Base-by-base conservation (phyloP, 2,888 invertebrate genomes). In the Rhagonycha fulva region DNA sequence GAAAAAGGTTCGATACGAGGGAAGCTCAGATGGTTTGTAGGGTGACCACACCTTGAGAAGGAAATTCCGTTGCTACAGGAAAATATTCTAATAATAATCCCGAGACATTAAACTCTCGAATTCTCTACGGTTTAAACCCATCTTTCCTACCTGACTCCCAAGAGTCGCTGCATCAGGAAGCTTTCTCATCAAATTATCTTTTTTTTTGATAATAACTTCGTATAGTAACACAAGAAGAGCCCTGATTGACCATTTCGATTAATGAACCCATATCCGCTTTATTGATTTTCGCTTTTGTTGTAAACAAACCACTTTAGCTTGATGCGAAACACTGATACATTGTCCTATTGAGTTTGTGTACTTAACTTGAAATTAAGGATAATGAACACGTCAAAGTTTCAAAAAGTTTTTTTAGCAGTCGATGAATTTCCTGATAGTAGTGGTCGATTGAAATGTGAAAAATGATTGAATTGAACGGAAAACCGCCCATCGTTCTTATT, bases 281-380 rank as follows among this genome's bases (percentile, higher is more conserved):
- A 76, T 76, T 73, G 76, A 76, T 76, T 76, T 70, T 67, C 70
- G 30, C 71, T 76, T 77, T 76, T 78, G 76, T 78, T 74, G 73
- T 76, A 80, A 80, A 80, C 78, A 80, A 76, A 73, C 72, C 71
- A 73, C 76, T 77, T 62, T 71, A 71, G 69, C 67, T 80, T 73
- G 76, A 76, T 72, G 76, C 26, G 68, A 70, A 72, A 74, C 77
- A 76, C 79, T 79, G 76, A 76, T 76, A 76, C 72, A 76, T 76
- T 76, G 76, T 76, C 72, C 68, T 76, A 76, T 28, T 69, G 70
- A 76, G 70, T 76, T 72, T 63, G 72, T 72, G 70, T 72, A 76
- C 72, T 19, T 72, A 72, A 66, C 63, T 69, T 72, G 72, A 76
- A 76, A 76, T 72, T 72, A 62, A 72, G 72, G 76, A 76, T 76